Conservation (phyloP, 1,140 invertebrate genomes). For the Cyrtorhinus lividipennis region DNA sequence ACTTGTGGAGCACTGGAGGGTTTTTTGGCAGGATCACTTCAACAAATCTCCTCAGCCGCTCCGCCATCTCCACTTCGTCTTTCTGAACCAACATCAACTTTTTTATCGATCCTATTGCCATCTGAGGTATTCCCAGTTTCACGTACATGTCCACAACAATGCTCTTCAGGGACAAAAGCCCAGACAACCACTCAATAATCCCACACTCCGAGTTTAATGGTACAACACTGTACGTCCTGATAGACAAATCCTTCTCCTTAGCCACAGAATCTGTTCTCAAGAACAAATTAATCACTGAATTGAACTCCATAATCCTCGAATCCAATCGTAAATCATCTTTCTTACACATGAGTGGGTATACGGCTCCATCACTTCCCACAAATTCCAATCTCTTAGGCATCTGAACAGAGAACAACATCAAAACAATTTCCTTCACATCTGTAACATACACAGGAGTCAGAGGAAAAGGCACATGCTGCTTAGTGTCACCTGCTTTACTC, state of each 20-base stretch:
- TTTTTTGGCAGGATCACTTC: constrained; percentile 54
- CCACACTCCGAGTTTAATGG: constrained; percentile 90
- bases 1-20: constrained; percentile 78
- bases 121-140: constrained; percentile 32
- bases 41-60: constrained; percentile 38
- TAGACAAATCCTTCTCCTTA: constrained; percentile 63
- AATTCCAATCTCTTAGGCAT: constrained; percentile 78
- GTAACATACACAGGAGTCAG: constrained; percentile 42
- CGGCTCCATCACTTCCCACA: constrained; percentile 67
- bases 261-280: constrained; percentile 73
- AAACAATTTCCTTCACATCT: constrained; percentile 57
- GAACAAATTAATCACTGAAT: constrained; percentile 81
- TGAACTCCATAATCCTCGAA: constrained; percentile 93
- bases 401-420: constrained; percentile 71
- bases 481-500: background rate
- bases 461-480: background rate
- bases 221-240: constrained; percentile 82
- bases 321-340: constrained; percentile 92
- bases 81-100: background rate
- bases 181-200: constrained; percentile 87
- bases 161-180: constrained; percentile 62
- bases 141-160: constrained; percentile 59
- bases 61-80: constrained; percentile 9
- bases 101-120: constrained; percentile 17
- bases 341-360: constrained; percentile 85